Evolutionary conservation across 2,888 invertebrate species (phyloP), one percentile per base, ranked within the genome.

Genomic region (Melolontha melolontha): DNA sequence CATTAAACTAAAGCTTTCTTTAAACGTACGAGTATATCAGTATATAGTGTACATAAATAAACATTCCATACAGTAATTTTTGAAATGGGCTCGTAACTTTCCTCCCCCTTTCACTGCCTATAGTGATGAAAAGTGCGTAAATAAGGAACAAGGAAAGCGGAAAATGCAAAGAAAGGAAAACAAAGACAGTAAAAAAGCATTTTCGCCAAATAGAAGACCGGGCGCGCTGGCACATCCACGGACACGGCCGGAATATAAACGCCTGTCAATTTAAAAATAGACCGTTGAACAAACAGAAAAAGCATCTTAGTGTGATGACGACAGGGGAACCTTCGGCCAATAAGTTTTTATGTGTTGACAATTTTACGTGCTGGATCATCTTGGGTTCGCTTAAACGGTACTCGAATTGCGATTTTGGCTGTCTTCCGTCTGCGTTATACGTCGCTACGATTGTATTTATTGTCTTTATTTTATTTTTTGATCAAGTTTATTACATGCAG

Each of bases 281-380:
- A 22, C 64, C 52, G 54, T 54, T 64, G 64, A 52, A 64, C 64
- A 64, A 64, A 64, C 64, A 54, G 54, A 64, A 64, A 64, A 64
- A 64, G 44, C 52, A 41, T 64, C 50, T 42, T 5, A 50, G 29
- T 29, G 42, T 47, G 47, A 62, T 29, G 59, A 27, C 44, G 40
- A 22, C 16, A 40, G 14, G 16, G 52, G 27, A 50, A 44, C 52
- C 64, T 41, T 54, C 42, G 54, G 51, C 68, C 70, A 68, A 70
- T 70, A 68, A 68, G 65, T 68, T 70, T 70, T 70, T 68, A 70
- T 70, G 65, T 54, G 70, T 70, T 70, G 68, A 70, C 70, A 70
- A 70, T 70, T 68, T 68, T 70, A 70, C 68, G 70, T 62, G 68
- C 64, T 55, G 68, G 54, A 66, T 68, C 70, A 68, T 59, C 59